Base-by-base conservation (phyloP, 2,113 vertebrate genomes). In the Nothobranchius kuhntae region DNA sequence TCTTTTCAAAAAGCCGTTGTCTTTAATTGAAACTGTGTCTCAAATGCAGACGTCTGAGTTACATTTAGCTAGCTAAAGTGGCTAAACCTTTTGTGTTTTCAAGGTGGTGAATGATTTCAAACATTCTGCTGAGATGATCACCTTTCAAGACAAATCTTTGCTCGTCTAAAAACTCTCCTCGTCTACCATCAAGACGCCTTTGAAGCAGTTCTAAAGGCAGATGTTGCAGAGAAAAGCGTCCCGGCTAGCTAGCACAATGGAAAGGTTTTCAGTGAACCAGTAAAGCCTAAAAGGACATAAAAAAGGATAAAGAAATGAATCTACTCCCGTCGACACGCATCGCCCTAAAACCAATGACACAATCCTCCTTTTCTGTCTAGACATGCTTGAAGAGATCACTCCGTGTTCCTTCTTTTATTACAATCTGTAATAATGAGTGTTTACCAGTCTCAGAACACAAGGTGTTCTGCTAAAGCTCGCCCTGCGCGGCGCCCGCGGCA, bases 381-480 rank as follows among this genome's bases (percentile, higher is more conserved):
- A 40, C 48, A 44, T 13, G 26, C 55, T 30, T 13, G 21, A 26
- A 44, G 17, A 53, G 57, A 54, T 59, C 9, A 67, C 21, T 77
- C 14, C 12, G 61, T 50, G 65, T 35, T 54, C n/a, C 6, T 51
- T 65, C 57, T 60, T 36, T 61, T 53, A 50, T 54, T 58, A 53
- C 66, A 50, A 53, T 12, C 51, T 10, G 21, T n/a, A 17, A 80
- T 74, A 40, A 51, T 21, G 57, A 12, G 51, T 75, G 52, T 78
- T 81, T 66, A 54, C 71, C 9, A 9, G n/a, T 38, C 61, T 67
- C 46, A 4, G 63, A 66, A 77, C 57, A 62, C 51, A 10, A 56
- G 71, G 73, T 56, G 53, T 58, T 61, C 47, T 21, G 24, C 1
- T 0, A 17, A 65, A 47, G 40, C 75, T 81, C 75, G 64, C 68